These are phyloP conservation scores for Macrobrachium rosenbergii DNA, from an alignment of 1,140 invertebrate species.

Conservation along the genomic window DNA sequence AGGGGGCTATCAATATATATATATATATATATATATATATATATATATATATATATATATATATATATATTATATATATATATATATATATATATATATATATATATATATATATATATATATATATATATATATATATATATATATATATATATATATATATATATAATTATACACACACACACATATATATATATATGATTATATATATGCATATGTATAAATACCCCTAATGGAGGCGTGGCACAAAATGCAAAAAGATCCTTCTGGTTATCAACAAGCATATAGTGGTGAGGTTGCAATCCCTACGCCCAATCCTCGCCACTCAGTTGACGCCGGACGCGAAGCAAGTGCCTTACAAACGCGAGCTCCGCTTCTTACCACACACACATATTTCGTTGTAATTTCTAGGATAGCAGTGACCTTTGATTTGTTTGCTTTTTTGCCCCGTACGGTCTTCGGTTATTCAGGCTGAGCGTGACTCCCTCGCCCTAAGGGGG, in stretches of 20 bases:
- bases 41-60: conserved; percentile 7
- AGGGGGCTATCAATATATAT: background rate
- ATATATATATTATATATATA: conserved; percentile 14
- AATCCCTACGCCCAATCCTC: no score
- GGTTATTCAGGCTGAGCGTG: no score
- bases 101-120: conserved; percentile 14
- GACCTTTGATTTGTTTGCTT: background rate
- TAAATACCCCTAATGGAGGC: background rate
- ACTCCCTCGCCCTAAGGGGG: no score
- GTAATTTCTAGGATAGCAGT: background rate
- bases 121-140: conserved; percentile 20
- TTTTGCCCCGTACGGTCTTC: no score
- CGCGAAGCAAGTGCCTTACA: no score
- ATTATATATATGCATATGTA: background rate
- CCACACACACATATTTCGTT: background rate
- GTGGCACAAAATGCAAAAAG: no score
- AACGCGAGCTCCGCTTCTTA: no score
- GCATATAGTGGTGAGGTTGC: no score
- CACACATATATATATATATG: background rate
- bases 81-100: background rate
- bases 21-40: conserved; percentile 3
- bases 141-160: background rate
- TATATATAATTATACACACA: no score
- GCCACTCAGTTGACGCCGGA: no score
- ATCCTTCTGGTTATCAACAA: no score